Evolutionary conservation across 1,140 invertebrate genomes (phyloP), one percentile per base, ranked within the genome.

Genomic region (Tetragnatha versicolor): DNA sequence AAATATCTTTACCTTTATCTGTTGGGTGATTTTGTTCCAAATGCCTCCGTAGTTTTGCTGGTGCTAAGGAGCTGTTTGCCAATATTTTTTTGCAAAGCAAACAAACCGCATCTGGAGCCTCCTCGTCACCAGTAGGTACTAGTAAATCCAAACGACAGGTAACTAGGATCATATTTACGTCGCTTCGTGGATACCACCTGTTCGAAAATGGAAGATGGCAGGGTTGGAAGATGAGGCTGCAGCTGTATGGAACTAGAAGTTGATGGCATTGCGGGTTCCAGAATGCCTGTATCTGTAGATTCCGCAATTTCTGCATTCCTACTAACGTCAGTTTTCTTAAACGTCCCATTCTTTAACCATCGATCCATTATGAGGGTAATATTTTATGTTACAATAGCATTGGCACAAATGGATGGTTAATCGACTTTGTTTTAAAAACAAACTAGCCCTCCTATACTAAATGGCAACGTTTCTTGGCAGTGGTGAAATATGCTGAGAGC

Each of bases 41-140:
- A n/a, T n/a, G n/a, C 2, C 2, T 22, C 3, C n/a, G 10, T 22
- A 53, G 25, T 27, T 58, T 29, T 31, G 12, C 2, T 29, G 53
- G 53, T 33, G 7, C 37, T 31, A 49, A 35, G n/a, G 45, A 49
- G 20, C 3, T 51, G 29, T 70, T 70, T 51, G 66, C 29, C 45
- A 70, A 49, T 70, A 70, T 70, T 70, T 55, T 51, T 27, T 47
- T 70, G 66, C 66, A 70, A 45, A 49, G n/a, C 29, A 47, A 45
- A 55, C 29, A 35, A 70, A 33, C 20, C 17, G 17, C 66, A 53
- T 51, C 66, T 47, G 39, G 39, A 70, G 7, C 31, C n/a, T 47
- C 51, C 37, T 70, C 25, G 22, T 51, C 25, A 27, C 9, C 45
- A 37, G n/a, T 31, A n/a, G n/a, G n/a, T 37, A 70, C 42, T 37